phyloP scores from a whole-genome alignment of 2,797 vertebrate species.

The Octomys mimax region DNA sequence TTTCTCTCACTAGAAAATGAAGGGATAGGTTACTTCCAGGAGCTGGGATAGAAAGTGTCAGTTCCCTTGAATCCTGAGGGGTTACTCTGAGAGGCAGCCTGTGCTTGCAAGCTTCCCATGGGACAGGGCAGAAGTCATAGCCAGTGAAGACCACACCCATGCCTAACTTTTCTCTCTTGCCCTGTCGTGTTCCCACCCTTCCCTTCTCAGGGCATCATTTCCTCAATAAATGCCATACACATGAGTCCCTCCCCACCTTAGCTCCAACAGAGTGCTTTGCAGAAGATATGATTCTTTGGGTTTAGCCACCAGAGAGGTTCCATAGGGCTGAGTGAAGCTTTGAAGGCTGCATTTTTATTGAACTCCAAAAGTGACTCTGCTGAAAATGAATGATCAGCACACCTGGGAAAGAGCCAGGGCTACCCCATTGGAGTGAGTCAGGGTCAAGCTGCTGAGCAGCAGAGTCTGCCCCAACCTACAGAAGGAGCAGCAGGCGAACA shows the following conservation, averaged over 20 bases:
- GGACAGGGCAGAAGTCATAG: background rate
- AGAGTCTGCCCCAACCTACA: no score
- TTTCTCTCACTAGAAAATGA: background rate
- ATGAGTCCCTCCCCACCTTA: background rate
- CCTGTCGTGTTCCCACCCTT: background rate
- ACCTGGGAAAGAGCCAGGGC: no score
- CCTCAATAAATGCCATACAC: background rate
- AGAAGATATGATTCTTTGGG: background rate
- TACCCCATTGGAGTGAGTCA: background rate
- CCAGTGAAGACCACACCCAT: background rate
- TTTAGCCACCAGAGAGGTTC: background rate
- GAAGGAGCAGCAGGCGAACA: background rate
- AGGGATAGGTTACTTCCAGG: background rate
- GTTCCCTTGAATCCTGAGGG: background rate
- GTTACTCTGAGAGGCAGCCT: background rate
- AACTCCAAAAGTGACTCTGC: background rate
- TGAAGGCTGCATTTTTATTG: background rate
- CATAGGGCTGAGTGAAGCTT: background rate
- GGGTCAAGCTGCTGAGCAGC: background rate
- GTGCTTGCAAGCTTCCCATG: accelerated
- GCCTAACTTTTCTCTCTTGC: background rate
- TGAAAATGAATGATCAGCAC: background rate
- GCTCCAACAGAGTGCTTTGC: background rate
- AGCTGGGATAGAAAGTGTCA: background rate
- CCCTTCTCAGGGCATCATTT: background rate